Base-by-base conservation (phyloP, 2,888 invertebrate species). In the Cylloceria caligata region DNA sequence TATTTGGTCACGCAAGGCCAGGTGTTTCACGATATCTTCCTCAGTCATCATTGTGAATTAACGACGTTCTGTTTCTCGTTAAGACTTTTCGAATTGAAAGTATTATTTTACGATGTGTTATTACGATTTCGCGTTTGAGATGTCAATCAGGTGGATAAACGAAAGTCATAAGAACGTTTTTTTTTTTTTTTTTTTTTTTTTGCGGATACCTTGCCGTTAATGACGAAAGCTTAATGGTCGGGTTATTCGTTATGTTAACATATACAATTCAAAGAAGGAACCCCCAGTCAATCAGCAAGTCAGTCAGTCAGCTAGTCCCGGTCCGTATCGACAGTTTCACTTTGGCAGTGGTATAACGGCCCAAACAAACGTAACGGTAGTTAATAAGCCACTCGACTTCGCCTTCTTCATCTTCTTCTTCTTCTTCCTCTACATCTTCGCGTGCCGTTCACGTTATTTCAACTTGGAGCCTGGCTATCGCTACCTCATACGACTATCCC, bases 351-450 rank as follows among this genome's bases (percentile, higher is more conserved):
- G 88, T 88, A 91, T 92, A 92, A 92, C 92, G 92, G 92, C 92
- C 91, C 89, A 90, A 90, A 91, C 90, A 92, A 91, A 91, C 88
- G 90, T 92, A 92, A 92, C 92, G 89, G 91, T 92, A 88, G 90
- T 93, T 88, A 93, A 93, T 88, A 89, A 91, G 87, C 89, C 68
- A 79, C 87, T 86, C 80, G 78, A 74, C 83, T 85, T 80, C 67
- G 73, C 49, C 76, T 64, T 83, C 75, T 65, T 74, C 79, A 68
- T 82, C 36, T 67, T 34, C 21, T 47, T 78, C 67, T 5, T 49
- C 47, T 60, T 47, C 45, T 39, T 55, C 39, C 1, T 67, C 39
- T 57, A 60, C 65, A 52, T 72, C 71, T 79, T 79, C 71, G 62
- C 71, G 60, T 75, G 72, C 69, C 62, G 49, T 75, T 42, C 19